Base-by-base conservation (phyloP, 2,888 invertebrate genomes). In the Pandemis heparana region DNA sequence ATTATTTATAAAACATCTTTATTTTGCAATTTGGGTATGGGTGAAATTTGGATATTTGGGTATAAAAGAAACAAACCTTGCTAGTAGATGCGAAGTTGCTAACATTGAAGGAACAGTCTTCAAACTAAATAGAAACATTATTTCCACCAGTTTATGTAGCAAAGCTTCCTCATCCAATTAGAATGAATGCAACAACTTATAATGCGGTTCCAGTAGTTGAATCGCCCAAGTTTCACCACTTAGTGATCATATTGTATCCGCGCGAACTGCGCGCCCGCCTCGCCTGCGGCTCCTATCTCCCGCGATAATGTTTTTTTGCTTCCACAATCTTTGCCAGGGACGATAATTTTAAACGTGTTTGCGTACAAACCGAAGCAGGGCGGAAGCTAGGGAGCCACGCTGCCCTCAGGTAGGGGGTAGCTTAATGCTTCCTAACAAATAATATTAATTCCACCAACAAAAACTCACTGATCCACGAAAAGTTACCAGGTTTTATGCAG, bases 291-390 rank as follows among this genome's bases (percentile, higher is more conserved):
- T 69, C 72, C 69, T 76, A 76, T 78, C 83, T 80, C 79, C 77
- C 80, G 79, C 84, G 84, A 85, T 86, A 85, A 84, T 83, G 81
- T 85, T 86, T 79, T 87, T 74, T 74, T 74, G 53, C 74, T 83
- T 80, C 78, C 81, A 82, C 84, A 86, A 87, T 89, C 83, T 87
- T 85, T 82, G 82, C 83, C 76, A 77, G 77, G 80, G 78, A 84
- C 84, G 83, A 87, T 88, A 85, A 87, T 89, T 88, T 89, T 83
- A 85, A 89, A 88, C 80, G 84, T 87, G 88, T 88, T 87, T 86
- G 85, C 82, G 80, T 82, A 82, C 81, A 78, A 79, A 77, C 79
- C 78, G 77, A 77, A 82, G 80, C 75, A 76, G 78, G 76, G 77
- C 80, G 84, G 84, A 83, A 83, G 79, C 77, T 80, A 71, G 77